Percentiles rank a stretch among this genome's conserved stretches.
Evolutionary conservation across 2,113 vertebrate genomes (phyloP).

Genomic region (Lates calcarifer): DNA sequence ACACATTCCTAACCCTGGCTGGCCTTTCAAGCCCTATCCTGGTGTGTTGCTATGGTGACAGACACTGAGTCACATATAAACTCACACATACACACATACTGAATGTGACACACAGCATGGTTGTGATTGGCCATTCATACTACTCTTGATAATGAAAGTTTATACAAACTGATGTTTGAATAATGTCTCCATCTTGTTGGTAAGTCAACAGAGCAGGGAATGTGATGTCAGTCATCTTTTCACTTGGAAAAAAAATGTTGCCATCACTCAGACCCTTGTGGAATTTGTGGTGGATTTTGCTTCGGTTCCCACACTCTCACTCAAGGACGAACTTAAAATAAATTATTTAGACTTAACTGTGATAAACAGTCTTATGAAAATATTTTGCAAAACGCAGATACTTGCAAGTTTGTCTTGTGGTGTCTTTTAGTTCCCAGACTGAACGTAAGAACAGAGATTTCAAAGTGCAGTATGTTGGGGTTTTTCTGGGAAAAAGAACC

Average conservation of each 20-base stretch:
- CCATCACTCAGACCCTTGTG: constrained; percentile 10
- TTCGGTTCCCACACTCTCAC: constrained; percentile 55
- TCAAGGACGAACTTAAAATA: constrained; percentile 15
- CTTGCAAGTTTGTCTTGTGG: constrained; percentile 9
- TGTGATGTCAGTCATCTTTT: constrained; percentile 42
- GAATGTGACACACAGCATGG: constrained; percentile 7
- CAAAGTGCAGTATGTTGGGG: not conserved
- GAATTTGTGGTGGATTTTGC: constrained; percentile 26
- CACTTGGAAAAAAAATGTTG: constrained; percentile 2
- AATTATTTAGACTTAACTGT: constrained; percentile 10
- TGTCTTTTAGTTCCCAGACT: constrained; percentile 21
- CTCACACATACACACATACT: constrained; percentile 14
- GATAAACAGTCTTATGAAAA: constrained; percentile 41
- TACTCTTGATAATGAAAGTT: constrained; percentile 53
- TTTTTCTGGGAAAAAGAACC: constrained; percentile 14
- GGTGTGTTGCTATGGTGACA: constrained; percentile 79
- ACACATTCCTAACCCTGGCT: constrained; percentile 67
- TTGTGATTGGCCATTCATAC: constrained; percentile 39
- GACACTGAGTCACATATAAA: constrained; percentile 71
- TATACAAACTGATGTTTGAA: constrained; percentile 56
- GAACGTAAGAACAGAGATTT: constrained; percentile 28
- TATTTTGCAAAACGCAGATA: constrained; percentile 14
- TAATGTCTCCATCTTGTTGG: constrained; percentile 46
- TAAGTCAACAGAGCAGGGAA: constrained; percentile 44
- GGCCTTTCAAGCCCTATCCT: constrained; percentile 67